These are phyloP conservation scores for Olivierus martensii DNA, from an alignment of 1,140 invertebrate genomes.

Conservation along the genomic window DNA sequence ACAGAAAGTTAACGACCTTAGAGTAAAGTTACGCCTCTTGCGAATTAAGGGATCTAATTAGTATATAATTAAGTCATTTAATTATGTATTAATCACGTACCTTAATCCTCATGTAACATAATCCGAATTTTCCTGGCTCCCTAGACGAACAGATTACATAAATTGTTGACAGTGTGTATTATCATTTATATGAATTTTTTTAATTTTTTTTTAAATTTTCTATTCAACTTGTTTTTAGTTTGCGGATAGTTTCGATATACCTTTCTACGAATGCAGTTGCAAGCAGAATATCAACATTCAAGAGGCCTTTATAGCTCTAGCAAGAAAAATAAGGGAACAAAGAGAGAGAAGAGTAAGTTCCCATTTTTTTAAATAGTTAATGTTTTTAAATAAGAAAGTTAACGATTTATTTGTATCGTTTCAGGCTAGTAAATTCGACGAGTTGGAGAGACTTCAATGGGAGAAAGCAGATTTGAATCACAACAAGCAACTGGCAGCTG, in stretches of 20 bases:
- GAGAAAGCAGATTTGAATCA: slow-evolving; percentile 17
- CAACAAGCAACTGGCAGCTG: slow-evolving; percentile 2
- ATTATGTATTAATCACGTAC: no score
- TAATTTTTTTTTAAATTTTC: neutral
- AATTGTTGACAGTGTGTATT: no score
- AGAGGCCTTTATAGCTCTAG: slow-evolving; percentile 24
- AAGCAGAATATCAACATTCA: slow-evolving; percentile 83
- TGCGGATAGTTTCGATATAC: slow-evolving; percentile 78
- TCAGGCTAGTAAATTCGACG: slow-evolving; percentile 21
- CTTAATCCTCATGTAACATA: no score
- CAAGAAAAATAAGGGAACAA: slow-evolving; percentile 63
- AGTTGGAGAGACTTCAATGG: slow-evolving; percentile 16
- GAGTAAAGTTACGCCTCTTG: no score
- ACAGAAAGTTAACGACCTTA: no score
- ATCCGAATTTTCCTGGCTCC: no score
- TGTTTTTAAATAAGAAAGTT: neutral
- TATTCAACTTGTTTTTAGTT: slow-evolving; percentile 41
- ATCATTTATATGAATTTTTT: no score
- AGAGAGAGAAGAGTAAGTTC: slow-evolving; percentile 49
- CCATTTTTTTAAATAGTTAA: neutral
- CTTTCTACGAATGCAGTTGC: slow-evolving; percentile 83
- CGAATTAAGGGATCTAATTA: no score
- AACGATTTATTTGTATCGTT: slow-evolving; percentile 3
- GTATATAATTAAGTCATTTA: no score
- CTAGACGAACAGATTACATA: no score